Base-by-base conservation (phyloP, 2,888 invertebrate species). In the Epinotia demarniana region DNA sequence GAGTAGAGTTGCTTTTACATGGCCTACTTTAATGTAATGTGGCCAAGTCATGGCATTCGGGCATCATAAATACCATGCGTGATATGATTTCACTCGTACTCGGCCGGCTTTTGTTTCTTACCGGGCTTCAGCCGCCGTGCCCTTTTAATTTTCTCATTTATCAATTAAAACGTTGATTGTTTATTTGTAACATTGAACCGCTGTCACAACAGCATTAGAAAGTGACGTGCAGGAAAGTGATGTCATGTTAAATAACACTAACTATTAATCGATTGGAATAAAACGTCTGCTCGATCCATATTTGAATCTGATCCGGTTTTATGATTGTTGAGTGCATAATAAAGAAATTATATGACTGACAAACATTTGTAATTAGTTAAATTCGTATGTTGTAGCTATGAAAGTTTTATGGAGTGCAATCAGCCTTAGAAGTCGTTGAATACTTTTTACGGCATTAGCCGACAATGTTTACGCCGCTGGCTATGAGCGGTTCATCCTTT, bases 161-260 rank as follows among this genome's bases (percentile, higher is more conserved):
- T 67, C 71, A 71, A 75, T 75, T 75, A 55, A 55, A 43, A 61
- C 53, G 46, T 61, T 46, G 64, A 69, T 64, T 69, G 69, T 64
- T 75, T 57, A 64, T 58, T 61, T 68, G 67, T 72, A 61, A 62
- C 53, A 57, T 67, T 66, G 67, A 74, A 57, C 12, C 27, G 72
- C 75, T 72, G 75, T 75, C 75, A 75, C 66, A 75, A 75, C 75
- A 75, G 16, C 72, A 75, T 75, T 75, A 75, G 75, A 75, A 75
- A 75, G 75, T 72, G 75, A 75, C 71, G 70, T 66, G 55, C n/a
- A 60, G 19, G 71, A 74, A 53, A 53, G 71, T 72, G 75, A 57
- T 75, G 75, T 72, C 75, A 75, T 67, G 75, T 62, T 75, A 64
- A 53, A 64, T 75, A 75, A 75, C 61, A 16, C 60, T 43, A 13